These are phyloP conservation scores for Apis florea DNA, from an alignment of 1,140 invertebrate genomes.

Conservation along the genomic window DNA sequence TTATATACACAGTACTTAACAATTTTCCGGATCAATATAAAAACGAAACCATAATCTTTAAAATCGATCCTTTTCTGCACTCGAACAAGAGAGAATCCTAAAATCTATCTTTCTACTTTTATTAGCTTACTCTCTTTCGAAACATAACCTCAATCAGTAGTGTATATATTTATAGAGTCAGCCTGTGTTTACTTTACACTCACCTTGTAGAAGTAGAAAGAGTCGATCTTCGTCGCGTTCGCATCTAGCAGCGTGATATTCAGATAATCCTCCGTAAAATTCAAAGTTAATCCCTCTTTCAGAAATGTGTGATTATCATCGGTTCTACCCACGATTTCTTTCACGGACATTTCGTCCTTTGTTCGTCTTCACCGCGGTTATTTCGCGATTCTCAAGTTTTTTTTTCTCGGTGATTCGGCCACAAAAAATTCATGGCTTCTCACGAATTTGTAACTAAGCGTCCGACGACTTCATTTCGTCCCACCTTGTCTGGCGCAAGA, in stretches of 20 bases:
- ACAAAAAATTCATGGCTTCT: conserved; percentile 40
- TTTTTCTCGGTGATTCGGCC: not conserved
- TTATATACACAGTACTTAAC: too few species aligned
- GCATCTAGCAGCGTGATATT: conserved; percentile 51
- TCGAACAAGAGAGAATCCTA: too few species aligned
- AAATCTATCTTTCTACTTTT: too few species aligned
- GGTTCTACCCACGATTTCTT: not conserved
- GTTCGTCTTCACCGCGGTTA: conserved; percentile 31
- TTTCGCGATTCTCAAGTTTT: conserved; percentile 23
- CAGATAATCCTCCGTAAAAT: conserved; percentile 21
- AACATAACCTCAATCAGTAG: too few species aligned
- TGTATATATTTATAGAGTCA: conserved; percentile 3
- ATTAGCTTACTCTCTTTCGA: not conserved
- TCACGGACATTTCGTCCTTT: conserved; percentile 39
- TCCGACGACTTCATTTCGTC: conserved; percentile 23
- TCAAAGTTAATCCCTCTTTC: conserved; percentile 2
- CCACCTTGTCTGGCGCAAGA: not conserved
- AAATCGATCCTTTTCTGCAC: too few species aligned
- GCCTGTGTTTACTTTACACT: conserved; percentile 12
- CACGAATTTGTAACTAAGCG: conserved; percentile 8
- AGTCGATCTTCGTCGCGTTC: conserved; percentile 71
- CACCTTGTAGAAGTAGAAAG: conserved; percentile 77
- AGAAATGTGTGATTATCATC: conserved; percentile 51
- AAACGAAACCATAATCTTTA: too few species aligned
- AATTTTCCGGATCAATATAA: too few species aligned